A percentile compares a stretch with the other conserved stretches of the same genome.
phyloP scores from a whole-genome alignment of 2,888 invertebrate genomes.

The Diachrysia chrysitis region DNA sequence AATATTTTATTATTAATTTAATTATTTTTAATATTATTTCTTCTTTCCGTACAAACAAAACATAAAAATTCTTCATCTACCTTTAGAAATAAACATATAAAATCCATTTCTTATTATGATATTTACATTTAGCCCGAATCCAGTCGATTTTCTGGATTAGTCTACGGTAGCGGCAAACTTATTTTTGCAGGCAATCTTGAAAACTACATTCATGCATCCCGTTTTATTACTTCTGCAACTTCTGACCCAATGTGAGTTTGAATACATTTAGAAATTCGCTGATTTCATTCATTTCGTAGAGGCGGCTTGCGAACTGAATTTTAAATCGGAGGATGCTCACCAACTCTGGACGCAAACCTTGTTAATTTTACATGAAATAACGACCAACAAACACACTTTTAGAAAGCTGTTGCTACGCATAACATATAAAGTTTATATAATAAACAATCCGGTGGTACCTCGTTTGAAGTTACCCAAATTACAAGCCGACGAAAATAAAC shows the following conservation, averaged over 20 bases:
- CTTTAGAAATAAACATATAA: not conserved
- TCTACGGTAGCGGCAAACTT: not conserved
- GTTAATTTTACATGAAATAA: slow-evolving; percentile 40
- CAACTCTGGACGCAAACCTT: slow-evolving; percentile 15
- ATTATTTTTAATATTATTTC: too few species aligned
- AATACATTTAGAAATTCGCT: slow-evolving; percentile 41
- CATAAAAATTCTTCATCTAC: too few species aligned
- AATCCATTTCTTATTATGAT: not conserved
- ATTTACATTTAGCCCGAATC: not conserved
- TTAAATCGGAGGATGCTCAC: slow-evolving; percentile 43
- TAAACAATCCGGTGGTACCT: slow-evolving; percentile 14
- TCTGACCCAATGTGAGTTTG: slow-evolving; percentile 24
- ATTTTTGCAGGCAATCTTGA: slow-evolving; percentile 9
- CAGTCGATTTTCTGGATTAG: not conserved
- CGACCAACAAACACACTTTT: slow-evolving; percentile 22
- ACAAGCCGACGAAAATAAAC: not conserved
- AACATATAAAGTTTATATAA: slow-evolving; percentile 9
- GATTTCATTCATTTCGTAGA: slow-evolving; percentile 55
- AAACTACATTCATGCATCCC: slow-evolving; percentile 10
- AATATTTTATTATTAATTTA: too few species aligned
- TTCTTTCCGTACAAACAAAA: too few species aligned
- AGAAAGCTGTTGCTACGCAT: slow-evolving; percentile 13
- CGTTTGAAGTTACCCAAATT: not conserved
- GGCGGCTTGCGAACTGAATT: slow-evolving; percentile 46
- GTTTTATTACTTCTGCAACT: slow-evolving; percentile 17